Evolutionary conservation across 2,113 vertebrate species (phyloP).

Genomic region (Aphyosemion australe): DNA sequence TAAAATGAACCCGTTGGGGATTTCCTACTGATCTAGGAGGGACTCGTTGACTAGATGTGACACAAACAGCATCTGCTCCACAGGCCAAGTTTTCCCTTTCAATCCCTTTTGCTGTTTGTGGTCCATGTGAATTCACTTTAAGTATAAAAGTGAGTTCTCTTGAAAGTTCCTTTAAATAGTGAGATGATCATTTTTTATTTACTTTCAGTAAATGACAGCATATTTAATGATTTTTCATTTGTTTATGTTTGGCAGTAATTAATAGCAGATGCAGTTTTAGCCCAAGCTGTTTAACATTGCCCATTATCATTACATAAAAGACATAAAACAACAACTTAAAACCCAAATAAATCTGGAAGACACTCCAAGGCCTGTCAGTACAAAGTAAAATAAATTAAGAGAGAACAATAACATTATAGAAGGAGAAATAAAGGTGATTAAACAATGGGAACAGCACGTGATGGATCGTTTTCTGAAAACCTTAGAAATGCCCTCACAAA

Average conservation of each 20-base stretch:
- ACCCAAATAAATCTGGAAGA: neutral
- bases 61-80: conserved; percentile 17
- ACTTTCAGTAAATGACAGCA: no score
- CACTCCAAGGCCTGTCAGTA: neutral
- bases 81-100: conserved; percentile 27
- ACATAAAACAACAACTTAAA: neutral
- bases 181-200: neutral
- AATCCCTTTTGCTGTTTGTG: conserved; percentile 8
- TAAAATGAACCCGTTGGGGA: conserved; percentile 52
- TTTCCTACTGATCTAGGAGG: conserved; percentile 15
- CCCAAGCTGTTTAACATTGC: neutral
- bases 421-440: neutral
- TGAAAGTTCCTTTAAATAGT: no score
- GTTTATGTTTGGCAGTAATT: neutral
- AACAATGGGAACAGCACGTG: neutral
- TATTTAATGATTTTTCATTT: neutral
- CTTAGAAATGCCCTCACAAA: conserved; percentile 31
- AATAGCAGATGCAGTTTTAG: neutral
- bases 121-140: neutral
- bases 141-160: neutral
- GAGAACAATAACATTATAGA: no score
- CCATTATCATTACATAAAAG: neutral
- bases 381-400: no score
- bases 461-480: neutral
- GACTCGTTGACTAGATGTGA: conserved; percentile 43